Conservation (phyloP, 2,888 invertebrate species). For the Torymus texanus region DNA sequence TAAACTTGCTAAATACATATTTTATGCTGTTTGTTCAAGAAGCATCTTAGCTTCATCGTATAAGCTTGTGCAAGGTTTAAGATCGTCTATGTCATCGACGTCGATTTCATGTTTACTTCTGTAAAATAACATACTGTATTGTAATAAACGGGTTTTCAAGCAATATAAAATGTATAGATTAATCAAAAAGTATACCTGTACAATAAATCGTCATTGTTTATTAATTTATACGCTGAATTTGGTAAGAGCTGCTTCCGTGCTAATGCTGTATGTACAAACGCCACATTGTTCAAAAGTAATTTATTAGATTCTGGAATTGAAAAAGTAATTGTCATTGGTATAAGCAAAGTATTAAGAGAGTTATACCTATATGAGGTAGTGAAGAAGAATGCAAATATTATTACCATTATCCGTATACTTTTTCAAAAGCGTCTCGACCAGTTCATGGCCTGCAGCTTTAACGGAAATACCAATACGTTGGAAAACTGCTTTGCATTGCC, state of each 20-base stretch:
- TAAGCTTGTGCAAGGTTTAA: constrained; percentile 74
- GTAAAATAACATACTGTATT: constrained; percentile 46
- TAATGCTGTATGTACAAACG: constrained; percentile 70
- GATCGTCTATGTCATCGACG: constrained; percentile 66
- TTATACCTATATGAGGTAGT: background rate
- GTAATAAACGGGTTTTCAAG: too few species aligned
- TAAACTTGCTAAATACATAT: constrained; percentile 32
- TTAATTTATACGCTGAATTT: constrained; percentile 62
- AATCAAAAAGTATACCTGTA: constrained; percentile 62
- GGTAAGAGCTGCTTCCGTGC: constrained; percentile 64
- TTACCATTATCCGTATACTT: constrained; percentile 65
- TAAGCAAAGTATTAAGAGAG: too few species aligned
- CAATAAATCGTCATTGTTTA: constrained; percentile 66
- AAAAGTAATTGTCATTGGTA: constrained; percentile 5
- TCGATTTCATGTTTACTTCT: constrained; percentile 70
- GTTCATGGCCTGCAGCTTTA: constrained; percentile 84
- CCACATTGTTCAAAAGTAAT: constrained; percentile 67
- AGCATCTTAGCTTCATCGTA: constrained; percentile 78
- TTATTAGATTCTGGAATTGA: constrained; percentile 62
- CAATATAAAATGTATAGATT: too few species aligned
- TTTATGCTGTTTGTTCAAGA: constrained; percentile 73
- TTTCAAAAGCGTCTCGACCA: constrained; percentile 74
- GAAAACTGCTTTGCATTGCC: constrained; percentile 88
- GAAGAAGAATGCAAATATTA: constrained; percentile 9
- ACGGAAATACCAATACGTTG: constrained; percentile 88